Conservation (phyloP, 1,140 invertebrate genomes). For the Cecropterus lyciades region DNA sequence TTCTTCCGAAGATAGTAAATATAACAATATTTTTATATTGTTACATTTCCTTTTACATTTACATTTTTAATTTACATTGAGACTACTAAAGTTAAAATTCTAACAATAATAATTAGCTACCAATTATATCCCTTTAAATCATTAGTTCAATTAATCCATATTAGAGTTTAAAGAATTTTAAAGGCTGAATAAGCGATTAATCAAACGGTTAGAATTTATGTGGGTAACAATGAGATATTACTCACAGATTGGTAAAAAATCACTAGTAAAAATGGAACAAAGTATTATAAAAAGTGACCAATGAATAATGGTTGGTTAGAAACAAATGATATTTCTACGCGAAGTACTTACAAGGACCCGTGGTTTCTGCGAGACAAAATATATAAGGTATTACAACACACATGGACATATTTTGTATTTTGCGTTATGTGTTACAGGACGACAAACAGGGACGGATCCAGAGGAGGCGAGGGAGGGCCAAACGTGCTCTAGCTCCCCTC, state of each 20-base stretch:
- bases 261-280: background rate
- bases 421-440: no score
- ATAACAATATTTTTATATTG: no score
- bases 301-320: slow-evolving; percentile 18
- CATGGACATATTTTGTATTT: background rate
- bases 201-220: slow-evolving; percentile 12
- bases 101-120: no score
- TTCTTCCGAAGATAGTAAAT: no score
- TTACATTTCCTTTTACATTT: no score
- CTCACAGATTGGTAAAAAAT: background rate
- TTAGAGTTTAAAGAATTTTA: background rate
- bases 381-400: slow-evolving; percentile 27
- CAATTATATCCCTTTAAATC: no score
- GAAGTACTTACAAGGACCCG: slow-evolving; percentile 78
- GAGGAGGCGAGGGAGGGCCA: no score
- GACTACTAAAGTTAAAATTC: no score
- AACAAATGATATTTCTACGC: slow-evolving; percentile 29
- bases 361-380: slow-evolving; percentile 79
- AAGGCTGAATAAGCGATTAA: background rate
- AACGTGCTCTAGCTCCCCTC: no score
- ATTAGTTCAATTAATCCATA: no score
- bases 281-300: slow-evolving; percentile 15
- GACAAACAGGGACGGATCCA: no score
- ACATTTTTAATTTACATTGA: no score
- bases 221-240: slow-evolving; percentile 6